Base-by-base conservation (phyloP, 2,797 vertebrate genomes). In the Euthynnus affinis region DNA sequence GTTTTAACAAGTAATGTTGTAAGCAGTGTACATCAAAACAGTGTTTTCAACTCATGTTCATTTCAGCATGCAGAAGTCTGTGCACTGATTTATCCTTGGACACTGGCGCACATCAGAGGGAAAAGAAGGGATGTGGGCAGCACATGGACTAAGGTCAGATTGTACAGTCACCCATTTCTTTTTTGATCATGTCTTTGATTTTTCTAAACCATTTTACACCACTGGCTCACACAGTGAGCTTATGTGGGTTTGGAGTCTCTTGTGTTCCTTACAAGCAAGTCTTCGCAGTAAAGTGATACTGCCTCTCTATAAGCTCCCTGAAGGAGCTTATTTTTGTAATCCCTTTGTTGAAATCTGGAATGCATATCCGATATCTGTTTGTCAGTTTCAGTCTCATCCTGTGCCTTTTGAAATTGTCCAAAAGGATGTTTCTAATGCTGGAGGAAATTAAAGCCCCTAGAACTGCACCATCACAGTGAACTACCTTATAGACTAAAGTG, bases 321-420 rank as follows among this genome's bases (percentile, higher is more conserved):
- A 17, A 64, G 69, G 59, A 73, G 20, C 52, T 65, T 7, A 32
- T 74, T 53, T 76, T 64, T 42, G 15, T 29, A 55, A 76, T 74
- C 59, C 74, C 40, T 73, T 76, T 71, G 59, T 63, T 37, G 3
- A 48, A 74, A 72, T 58, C 29, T 66, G 46, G 49, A 79, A 34
- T 53, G 61, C 46, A 69, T 44, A 20, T 49, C n/a, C 58, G 46
- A 1, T 2, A 0, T 32, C 57, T 63, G 23, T 74, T 71, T 52
- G 9, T 15, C 23, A 44, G 34, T 56, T 34, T 62, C n/a, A 74
- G 37, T 62, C 46, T 15, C 37, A 49, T 14, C 44, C 10, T 1
- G 10, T 52, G 29, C 15, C 14, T 63, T 48, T 34, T 55, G 53
- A 59, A 51, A 51, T 17, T 37, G 14, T 29, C 42, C 48, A 48